Conservation (phyloP, 53 echinoderm and acorn worm species). For the Zoroaster sp. region DNA sequence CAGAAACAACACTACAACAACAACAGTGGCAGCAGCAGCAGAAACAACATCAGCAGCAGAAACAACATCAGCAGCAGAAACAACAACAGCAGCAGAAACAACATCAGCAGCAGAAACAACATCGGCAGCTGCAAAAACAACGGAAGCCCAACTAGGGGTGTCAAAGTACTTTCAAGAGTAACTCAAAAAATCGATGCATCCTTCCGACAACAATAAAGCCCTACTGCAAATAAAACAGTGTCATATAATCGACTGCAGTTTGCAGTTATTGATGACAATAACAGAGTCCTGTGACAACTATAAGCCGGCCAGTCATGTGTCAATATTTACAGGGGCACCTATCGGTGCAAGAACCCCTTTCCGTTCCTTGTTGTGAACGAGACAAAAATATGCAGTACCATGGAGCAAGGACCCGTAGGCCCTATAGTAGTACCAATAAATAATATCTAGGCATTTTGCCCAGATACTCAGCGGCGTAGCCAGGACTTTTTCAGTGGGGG, state of each 20-base stretch:
- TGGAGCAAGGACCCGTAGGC: too few relatives aligned
- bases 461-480: too few relatives aligned
- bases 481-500: too few relatives aligned
- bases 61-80: too few relatives aligned
- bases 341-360: not conserved
- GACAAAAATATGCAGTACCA: not conserved
- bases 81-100: too few relatives aligned
- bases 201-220: not conserved
- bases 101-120: too few relatives aligned
- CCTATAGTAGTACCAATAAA: too few relatives aligned
- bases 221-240: not conserved
- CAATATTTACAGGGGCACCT: slow-evolving; percentile 13
- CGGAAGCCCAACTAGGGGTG: too few relatives aligned
- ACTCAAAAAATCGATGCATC: not conserved
- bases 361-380: not conserved
- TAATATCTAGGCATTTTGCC: too few relatives aligned
- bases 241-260: not conserved
- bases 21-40: not conserved
- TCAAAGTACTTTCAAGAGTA: not conserved
- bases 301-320: not conserved
- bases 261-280: not conserved
- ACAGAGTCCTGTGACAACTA: not conserved
- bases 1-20: not conserved
- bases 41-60: too few relatives aligned
- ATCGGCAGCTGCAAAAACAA: too few relatives aligned